These are phyloP conservation scores for Bucco capensis DNA, from an alignment of 2,113 vertebrate genomes.

Conservation along the genomic window DNA sequence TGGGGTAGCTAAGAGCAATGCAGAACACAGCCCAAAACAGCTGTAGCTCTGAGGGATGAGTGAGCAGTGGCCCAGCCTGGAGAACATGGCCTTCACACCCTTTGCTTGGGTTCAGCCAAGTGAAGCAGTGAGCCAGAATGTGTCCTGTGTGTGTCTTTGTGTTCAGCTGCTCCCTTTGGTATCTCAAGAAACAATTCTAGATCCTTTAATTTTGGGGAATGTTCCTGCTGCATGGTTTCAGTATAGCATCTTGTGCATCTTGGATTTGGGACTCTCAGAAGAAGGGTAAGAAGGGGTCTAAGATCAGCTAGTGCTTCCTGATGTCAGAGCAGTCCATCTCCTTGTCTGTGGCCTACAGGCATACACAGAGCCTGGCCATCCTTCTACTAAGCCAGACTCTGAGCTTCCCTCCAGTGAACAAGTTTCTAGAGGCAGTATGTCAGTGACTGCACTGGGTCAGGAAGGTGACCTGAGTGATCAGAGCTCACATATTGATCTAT, in stretches of 20 bases:
- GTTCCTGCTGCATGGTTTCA: not conserved
- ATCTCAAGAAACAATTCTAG: not conserved
- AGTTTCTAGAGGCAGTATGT: not conserved
- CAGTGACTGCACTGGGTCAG: not conserved
- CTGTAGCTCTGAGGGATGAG: not conserved
- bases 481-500: not conserved
- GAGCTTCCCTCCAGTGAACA: not conserved
- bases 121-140: not conserved
- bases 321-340: not conserved
- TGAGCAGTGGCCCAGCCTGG: not conserved
- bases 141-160: not conserved
- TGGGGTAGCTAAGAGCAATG: not conserved
- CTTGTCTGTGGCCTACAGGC: not conserved
- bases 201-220: not conserved
- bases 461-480: not conserved
- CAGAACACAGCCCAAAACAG: not conserved
- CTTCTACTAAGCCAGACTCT: not conserved
- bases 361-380: not conserved
- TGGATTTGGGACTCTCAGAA: not conserved
- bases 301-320: not conserved
- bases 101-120: not conserved
- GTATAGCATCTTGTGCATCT: not conserved
- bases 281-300: not conserved
- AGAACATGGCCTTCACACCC: not conserved
- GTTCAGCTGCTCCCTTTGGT: not conserved